Percentiles rank a stretch among this genome's conserved stretches.
These are phyloP conservation scores for Stenurella melanura DNA, from an alignment of 2,888 invertebrate species.

Conservation along the genomic window DNA sequence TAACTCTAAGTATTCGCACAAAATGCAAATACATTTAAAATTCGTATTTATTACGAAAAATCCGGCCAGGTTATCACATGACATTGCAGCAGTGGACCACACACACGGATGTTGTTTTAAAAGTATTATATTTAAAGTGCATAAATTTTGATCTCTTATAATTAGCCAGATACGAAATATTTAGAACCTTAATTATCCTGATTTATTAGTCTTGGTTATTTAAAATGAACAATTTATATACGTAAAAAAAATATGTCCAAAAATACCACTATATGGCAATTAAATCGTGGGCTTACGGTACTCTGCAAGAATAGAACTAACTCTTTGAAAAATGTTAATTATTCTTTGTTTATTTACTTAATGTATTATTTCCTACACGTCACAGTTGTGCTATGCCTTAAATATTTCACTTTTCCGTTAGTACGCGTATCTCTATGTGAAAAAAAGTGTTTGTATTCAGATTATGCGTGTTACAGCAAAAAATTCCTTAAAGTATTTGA, in stretches of 20 bases:
- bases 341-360: not conserved
- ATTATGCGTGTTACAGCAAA: not conserved
- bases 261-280: not conserved
- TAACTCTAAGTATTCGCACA: too few relatives aligned
- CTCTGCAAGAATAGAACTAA: not conserved
- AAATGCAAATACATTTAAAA: too few relatives aligned
- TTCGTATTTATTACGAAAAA: too few relatives aligned
- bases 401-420: not conserved
- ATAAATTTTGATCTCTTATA: too few relatives aligned
- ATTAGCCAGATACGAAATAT: too few relatives aligned
- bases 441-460: not conserved
- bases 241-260: not conserved
- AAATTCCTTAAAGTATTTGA: not conserved
- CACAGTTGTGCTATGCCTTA: not conserved
- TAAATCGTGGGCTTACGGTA: not conserved
- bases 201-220: too few relatives aligned
- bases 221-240: too few relatives aligned
- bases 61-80: too few relatives aligned
- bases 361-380: constrained; percentile 2
- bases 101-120: too few relatives aligned
- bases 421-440: constrained; percentile 1
- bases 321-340: not conserved
- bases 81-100: too few relatives aligned
- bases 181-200: too few relatives aligned
- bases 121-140: too few relatives aligned